Percentiles rank a stretch among this genome's conserved stretches.
Evolutionary conservation across 2,888 invertebrate genomes (phyloP).

Genomic region (Drosophila ustulata): DNA sequence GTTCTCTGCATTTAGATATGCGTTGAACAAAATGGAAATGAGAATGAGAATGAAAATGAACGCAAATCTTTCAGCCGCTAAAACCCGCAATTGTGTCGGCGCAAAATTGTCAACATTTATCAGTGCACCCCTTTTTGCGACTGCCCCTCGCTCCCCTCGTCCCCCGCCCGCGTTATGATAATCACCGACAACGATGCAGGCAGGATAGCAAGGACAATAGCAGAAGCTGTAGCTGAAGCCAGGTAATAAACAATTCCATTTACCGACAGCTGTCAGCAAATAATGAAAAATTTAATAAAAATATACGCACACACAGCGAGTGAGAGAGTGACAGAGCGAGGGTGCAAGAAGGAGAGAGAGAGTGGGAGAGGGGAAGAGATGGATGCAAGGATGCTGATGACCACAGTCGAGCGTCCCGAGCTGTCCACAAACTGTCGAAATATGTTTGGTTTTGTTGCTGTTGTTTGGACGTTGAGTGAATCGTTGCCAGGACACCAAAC

Average conservation of each 20-base stretch:
- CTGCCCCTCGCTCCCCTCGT: not conserved
- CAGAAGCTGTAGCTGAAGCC: constrained; percentile 38
- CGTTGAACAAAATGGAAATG: not conserved
- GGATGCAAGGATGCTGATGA: constrained; percentile 27
- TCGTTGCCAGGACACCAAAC: constrained; percentile 30
- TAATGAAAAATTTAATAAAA: constrained; percentile 81
- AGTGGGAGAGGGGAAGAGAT: not conserved
- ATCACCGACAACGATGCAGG: constrained; percentile 64
- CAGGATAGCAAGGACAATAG: not conserved
- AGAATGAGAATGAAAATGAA: constrained; percentile 10
- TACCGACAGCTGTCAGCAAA: constrained; percentile 82
- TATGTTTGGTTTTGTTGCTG: constrained; percentile 73
- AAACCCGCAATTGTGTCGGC: constrained; percentile 61
- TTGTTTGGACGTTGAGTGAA: constrained; percentile 35
- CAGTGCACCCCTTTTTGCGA: constrained; percentile 30
- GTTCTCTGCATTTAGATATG: constrained; percentile 1
- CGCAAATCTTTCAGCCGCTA: constrained; percentile 26
- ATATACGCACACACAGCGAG: constrained; percentile 45
- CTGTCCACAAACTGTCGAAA: constrained; percentile 79
- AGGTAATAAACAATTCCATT: constrained; percentile 81
- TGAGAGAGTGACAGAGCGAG: not conserved
- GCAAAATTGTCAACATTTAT: constrained; percentile 69
- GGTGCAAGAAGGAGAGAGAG: not conserved
- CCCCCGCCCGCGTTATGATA: constrained; percentile 66
- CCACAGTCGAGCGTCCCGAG: constrained; percentile 36